Evolutionary conservation across 1,140 invertebrate genomes (phyloP).

Genomic region (Eriosoma lanigerum): DNA sequence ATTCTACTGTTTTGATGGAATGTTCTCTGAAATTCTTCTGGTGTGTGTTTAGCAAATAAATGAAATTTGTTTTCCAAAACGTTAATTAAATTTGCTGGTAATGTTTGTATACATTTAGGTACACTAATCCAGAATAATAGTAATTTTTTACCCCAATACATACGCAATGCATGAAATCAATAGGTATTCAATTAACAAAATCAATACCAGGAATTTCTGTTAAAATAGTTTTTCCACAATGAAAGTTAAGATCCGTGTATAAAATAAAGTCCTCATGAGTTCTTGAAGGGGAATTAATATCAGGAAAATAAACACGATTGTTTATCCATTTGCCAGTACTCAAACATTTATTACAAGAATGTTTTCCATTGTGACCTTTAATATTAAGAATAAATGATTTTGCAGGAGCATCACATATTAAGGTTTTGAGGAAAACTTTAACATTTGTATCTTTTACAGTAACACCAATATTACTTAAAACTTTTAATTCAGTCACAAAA

Average conservation of each 20-base stretch:
- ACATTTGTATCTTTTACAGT: not conserved
- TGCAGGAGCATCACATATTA: not conserved
- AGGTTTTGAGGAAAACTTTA: not conserved
- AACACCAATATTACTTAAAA: not conserved
- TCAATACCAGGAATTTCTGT: not conserved
- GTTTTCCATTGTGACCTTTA: not conserved
- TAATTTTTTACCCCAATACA: slow-evolving; percentile 17
- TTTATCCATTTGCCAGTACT: not conserved
- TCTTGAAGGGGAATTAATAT: not conserved
- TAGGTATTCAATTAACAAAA: not conserved
- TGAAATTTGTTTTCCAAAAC: not conserved
- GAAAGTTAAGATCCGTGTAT: not conserved
- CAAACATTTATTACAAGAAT: not conserved
- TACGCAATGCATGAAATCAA: slow-evolving; percentile 1
- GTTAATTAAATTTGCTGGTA: not conserved
- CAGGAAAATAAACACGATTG: not conserved
- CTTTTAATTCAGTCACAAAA: not conserved
- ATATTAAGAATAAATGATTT: slow-evolving; percentile 7
- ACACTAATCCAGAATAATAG: slow-evolving; percentile 4
- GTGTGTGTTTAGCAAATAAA: not conserved
- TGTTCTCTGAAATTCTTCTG: not conserved
- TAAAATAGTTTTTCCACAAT: not conserved
- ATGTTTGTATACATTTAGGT: not conserved
- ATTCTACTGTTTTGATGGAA: not conserved
- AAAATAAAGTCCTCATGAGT: not conserved